phyloP scores from a whole-genome alignment of 2,113 vertebrate species.

The Marcusenius ussheri region DNA sequence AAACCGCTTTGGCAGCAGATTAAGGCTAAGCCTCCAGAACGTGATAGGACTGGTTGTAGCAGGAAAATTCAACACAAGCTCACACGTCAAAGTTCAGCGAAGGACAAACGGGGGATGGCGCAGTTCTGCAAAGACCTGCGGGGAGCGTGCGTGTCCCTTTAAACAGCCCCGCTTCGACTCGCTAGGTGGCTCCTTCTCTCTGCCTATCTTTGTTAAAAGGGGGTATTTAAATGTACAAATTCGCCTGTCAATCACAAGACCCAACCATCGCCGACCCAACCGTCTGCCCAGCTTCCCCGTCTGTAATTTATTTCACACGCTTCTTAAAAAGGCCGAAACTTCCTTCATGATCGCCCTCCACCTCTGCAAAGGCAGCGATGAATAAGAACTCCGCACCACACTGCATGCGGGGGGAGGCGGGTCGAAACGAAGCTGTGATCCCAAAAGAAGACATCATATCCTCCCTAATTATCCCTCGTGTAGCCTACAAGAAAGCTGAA shows the following conservation, averaged over 20 bases:
- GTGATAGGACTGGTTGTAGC: background rate
- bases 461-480: background rate
- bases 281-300: background rate
- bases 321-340: background rate
- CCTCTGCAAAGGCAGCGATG: background rate
- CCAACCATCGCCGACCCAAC: constrained; percentile 47
- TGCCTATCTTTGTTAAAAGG: constrained; percentile 52
- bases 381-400: background rate
- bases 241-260: constrained; percentile 64
- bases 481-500: background rate
- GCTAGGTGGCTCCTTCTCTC: constrained; percentile 54
- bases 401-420: background rate
- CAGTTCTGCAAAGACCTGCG: background rate
- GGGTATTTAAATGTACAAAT: constrained; percentile 68
- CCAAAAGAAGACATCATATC: background rate
- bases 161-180: constrained; percentile 37
- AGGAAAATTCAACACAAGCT: background rate
- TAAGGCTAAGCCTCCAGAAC: background rate
- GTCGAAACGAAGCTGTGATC: background rate
- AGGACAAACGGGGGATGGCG: background rate
- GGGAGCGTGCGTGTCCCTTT: constrained; percentile 20
- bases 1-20: background rate
- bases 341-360: background rate
- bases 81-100: background rate
- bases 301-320: background rate